These are phyloP conservation scores for Eilema griseolum DNA, from an alignment of 2,888 invertebrate species.

Conservation along the genomic window DNA sequence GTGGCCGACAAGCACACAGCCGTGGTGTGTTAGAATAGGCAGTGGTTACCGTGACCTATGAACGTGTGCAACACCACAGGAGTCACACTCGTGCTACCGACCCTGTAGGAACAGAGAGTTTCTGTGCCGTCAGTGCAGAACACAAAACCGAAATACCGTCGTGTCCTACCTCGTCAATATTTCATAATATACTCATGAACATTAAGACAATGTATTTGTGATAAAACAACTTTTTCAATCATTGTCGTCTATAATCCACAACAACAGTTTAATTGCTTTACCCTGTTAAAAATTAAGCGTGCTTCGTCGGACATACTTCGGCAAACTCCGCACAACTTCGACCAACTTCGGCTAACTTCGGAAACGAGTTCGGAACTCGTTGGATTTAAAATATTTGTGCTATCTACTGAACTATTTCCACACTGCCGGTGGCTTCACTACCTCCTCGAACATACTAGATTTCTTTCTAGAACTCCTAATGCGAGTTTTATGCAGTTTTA, in stretches of 20 bases:
- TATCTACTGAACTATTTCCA: conserved; percentile 46
- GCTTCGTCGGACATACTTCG: conserved; percentile 47
- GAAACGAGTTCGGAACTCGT: conserved; percentile 52
- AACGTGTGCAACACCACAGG: too few species aligned
- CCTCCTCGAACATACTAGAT: conserved; percentile 19
- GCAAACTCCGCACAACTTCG: conserved; percentile 44
- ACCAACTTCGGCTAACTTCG: conserved; percentile 32
- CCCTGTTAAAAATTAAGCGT: conserved; percentile 50
- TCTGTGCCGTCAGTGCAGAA: too few species aligned
- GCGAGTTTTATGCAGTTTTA: conserved; percentile 30
- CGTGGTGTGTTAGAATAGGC: too few species aligned
- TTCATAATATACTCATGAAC: too few species aligned
- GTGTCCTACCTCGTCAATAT: too few species aligned
- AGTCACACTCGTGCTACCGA: too few species aligned
- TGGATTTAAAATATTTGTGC: conserved; percentile 54
- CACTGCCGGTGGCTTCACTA: conserved; percentile 36
- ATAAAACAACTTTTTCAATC: conserved; percentile 11
- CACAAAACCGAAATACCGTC: too few species aligned
- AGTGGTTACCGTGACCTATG: too few species aligned
- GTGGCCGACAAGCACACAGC: too few species aligned
- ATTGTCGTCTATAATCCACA: conserved; percentile 32
- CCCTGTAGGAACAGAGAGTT: too few species aligned
- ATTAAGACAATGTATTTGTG: neutral
- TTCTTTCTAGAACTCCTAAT: conserved; percentile 15
- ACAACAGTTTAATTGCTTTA: conserved; percentile 59